Conservation (phyloP, 1,140 invertebrate species). For the Hylaeus volcanicus region DNA sequence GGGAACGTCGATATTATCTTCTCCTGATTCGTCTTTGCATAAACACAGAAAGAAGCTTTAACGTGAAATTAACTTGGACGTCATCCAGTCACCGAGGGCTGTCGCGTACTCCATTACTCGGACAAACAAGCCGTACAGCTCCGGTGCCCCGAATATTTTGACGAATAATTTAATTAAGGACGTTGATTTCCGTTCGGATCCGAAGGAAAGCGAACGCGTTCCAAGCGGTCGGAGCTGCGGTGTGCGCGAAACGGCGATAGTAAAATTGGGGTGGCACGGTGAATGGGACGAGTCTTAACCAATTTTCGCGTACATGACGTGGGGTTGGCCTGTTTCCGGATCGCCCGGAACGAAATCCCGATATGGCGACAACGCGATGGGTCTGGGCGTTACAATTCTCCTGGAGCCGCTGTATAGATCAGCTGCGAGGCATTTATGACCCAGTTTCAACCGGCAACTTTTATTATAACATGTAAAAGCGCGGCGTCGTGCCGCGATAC, state of each 20-base stretch:
- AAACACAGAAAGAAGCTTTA: no score
- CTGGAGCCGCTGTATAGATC: conserved; percentile 5
- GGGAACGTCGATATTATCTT: no score
- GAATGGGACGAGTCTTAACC: neutral
- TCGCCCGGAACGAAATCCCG: conserved; percentile 8
- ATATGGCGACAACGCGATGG: neutral
- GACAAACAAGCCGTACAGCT: no score
- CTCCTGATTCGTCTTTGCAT: no score
- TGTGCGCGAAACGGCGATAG: neutral
- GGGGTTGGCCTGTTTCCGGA: neutral
- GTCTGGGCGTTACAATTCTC: conserved; percentile 18
- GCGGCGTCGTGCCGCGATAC: neutral
- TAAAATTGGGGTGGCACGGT: neutral
- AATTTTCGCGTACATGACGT: neutral
- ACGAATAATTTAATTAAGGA: no score
- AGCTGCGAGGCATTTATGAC: conserved; percentile 42
- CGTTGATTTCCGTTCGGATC: no score
- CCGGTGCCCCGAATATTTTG: no score
- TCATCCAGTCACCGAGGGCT: no score
- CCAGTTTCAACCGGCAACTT: conserved; percentile 38
- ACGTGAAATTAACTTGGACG: no score
- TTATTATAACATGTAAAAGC: conserved; percentile 37
- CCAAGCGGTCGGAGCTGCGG: no score
- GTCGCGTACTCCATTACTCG: no score
- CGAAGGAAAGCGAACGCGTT: no score